Percentiles rank a stretch among this genome's conserved stretches.
Evolutionary conservation across 2,797 vertebrate genomes (phyloP).

Genomic region (Leptodactylus fallax): DNA sequence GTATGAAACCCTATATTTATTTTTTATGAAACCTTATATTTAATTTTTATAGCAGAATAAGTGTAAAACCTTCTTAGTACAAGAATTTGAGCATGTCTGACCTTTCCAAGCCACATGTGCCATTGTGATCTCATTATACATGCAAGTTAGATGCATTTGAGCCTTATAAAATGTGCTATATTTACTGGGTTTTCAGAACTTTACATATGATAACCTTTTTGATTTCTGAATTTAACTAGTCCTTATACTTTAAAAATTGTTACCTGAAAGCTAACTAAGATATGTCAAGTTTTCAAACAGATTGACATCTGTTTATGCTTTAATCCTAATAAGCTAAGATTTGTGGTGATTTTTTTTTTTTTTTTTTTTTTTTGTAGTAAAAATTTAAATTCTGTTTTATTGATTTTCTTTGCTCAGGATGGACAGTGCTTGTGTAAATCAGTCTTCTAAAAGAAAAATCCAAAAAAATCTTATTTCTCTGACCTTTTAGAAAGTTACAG

Average conservation of each 20-base stretch:
- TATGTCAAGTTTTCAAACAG: no score
- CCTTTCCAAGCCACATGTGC: not conserved
- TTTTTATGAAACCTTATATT: conserved; percentile 6
- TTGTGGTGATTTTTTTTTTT: no score
- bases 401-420: no score
- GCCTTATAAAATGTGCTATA: not conserved
- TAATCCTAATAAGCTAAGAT: no score
- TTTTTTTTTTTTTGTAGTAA: no score
- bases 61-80: not conserved
- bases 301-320: no score
- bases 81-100: not conserved
- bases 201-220: not conserved
- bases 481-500: no score
- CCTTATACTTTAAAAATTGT: not conserved
- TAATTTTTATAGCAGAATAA: not conserved
- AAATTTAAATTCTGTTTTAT: no score
- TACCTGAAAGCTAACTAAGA: no score
- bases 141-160: not conserved
- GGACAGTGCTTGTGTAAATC: no score
- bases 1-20: conserved; percentile 8
- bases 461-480: no score
- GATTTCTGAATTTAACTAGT: not conserved
- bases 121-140: not conserved
- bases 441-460: no score
- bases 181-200: not conserved